Evolutionary conservation across 1,140 invertebrate species (phyloP).

Genomic region (Drosophila asahinai): DNA sequence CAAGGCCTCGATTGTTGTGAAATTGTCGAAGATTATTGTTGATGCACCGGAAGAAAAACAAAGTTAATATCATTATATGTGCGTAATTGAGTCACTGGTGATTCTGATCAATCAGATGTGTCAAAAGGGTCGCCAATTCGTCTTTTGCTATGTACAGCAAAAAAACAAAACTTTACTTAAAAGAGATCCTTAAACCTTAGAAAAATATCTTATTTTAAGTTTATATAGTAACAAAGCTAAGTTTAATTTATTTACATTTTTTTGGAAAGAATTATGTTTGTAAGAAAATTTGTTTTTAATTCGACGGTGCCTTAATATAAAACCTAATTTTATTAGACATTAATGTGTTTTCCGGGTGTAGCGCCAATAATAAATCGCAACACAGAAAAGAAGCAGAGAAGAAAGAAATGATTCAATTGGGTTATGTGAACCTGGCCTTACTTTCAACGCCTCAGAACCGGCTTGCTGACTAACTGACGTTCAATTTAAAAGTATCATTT

Average conservation of each 20-base stretch:
- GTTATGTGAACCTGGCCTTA: neutral
- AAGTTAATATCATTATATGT: neutral
- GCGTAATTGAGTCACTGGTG: neutral
- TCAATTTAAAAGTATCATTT: slow-evolving; percentile 41
- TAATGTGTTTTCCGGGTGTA: neutral
- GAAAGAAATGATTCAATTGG: slow-evolving; percentile 3
- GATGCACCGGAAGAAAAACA: neutral
- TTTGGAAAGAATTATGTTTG: too few relatives aligned
- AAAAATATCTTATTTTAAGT: too few relatives aligned
- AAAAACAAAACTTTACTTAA: too few relatives aligned
- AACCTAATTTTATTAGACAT: too few relatives aligned
- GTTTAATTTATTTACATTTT: too few relatives aligned
- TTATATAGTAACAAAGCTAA: too few relatives aligned
- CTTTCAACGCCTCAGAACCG: neutral
- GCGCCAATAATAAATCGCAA: neutral
- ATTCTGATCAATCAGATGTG: too few relatives aligned
- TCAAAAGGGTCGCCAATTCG: too few relatives aligned
- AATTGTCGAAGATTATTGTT: neutral
- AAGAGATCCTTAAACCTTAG: too few relatives aligned
- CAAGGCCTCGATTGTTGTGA: neutral
- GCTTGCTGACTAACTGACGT: neutral
- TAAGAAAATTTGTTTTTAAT: too few relatives aligned
- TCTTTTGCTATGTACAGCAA: too few relatives aligned
- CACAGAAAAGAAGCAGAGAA: neutral
- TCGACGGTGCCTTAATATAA: too few relatives aligned